A percentile compares a stretch with the other conserved stretches of the same genome.
phyloP scores from a whole-genome alignment of 2,888 invertebrate genomes.

The Thereva nobilitata region DNA sequence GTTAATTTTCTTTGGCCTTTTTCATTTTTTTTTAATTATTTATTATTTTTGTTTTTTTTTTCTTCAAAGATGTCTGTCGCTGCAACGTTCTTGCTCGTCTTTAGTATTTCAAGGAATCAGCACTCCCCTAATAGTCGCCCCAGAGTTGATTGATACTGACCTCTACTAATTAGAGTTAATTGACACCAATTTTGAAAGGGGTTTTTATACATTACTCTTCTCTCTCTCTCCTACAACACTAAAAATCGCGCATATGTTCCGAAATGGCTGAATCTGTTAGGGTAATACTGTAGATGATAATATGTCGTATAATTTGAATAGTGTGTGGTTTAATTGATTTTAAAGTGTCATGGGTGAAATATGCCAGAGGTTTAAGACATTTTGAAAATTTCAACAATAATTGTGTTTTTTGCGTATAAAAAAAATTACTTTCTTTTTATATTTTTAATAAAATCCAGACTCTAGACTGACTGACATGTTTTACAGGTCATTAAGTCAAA shows the following conservation, averaged over 20 bases:
- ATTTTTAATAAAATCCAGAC: neutral
- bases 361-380: constrained; percentile 11
- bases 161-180: constrained; percentile 58
- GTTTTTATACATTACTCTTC: too few relatives aligned
- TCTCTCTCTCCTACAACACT: neutral
- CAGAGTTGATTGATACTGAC: constrained; percentile 50
- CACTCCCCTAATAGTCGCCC: constrained; percentile 19
- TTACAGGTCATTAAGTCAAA: neutral
- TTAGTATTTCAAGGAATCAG: constrained; percentile 5
- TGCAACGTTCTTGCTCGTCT: too few relatives aligned
- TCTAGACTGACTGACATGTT: neutral
- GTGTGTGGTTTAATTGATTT: neutral
- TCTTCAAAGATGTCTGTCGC: too few relatives aligned
- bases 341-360: constrained; percentile 3
- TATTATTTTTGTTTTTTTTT: too few relatives aligned
- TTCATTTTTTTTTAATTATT: too few relatives aligned
- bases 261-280: neutral
- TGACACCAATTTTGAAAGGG: constrained; percentile 55
- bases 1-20: too few relatives aligned
- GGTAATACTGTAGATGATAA: too few relatives aligned
- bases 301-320: too few relatives aligned
- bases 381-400: neutral
- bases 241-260: neutral
- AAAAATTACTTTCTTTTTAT: neutral
- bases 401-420: neutral